Percentiles rank a stretch among this genome's conserved stretches.
Evolutionary conservation across 2,888 invertebrate genomes (phyloP).

Genomic region (Vanessa cardui): DNA sequence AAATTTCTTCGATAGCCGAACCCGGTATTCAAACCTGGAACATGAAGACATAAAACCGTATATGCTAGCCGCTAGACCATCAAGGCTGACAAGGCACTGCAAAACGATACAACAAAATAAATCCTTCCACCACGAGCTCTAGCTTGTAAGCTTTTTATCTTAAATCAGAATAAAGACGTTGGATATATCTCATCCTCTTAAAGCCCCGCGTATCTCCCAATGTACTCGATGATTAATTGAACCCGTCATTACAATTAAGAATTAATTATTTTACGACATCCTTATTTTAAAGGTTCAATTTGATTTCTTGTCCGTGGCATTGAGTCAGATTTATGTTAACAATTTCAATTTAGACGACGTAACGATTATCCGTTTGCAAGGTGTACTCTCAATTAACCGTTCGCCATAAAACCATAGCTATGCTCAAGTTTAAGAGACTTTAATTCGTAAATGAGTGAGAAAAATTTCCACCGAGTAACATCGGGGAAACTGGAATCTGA

Average conservation of each 20-base stretch:
- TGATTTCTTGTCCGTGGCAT: slow-evolving; percentile 49
- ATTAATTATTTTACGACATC: slow-evolving; percentile 45
- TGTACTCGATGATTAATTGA: slow-evolving; percentile 41
- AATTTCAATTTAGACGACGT: slow-evolving; percentile 59
- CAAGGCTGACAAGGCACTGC: too few relatives aligned
- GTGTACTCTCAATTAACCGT: slow-evolving; percentile 58
- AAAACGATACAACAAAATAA: too few relatives aligned
- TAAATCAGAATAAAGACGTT: slow-evolving; percentile 24
- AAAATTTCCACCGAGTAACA: slow-evolving; percentile 5
- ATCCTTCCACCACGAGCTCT: too few relatives aligned
- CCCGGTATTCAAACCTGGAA: too few relatives aligned
- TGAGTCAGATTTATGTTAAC: slow-evolving; percentile 47
- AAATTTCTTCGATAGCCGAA: too few relatives aligned
- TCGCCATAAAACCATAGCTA: slow-evolving; percentile 26
- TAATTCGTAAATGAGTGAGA: slow-evolving; percentile 23
- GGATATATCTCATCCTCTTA: slow-evolving; percentile 29
- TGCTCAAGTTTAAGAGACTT: slow-evolving; percentile 16
- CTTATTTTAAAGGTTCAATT: slow-evolving; percentile 42
- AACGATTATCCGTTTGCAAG: slow-evolving; percentile 63
- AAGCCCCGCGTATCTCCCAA: slow-evolving; percentile 31
- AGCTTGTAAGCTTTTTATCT: background rate
- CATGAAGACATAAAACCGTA: too few relatives aligned
- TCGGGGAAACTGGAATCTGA: slow-evolving; percentile 6
- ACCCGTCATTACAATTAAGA: slow-evolving; percentile 45
- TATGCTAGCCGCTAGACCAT: too few relatives aligned